A percentile compares a stretch with the other conserved stretches of the same genome.
These are phyloP conservation scores for Sebastiscus tertius DNA, from an alignment of 2,797 vertebrate species.

Conservation along the genomic window DNA sequence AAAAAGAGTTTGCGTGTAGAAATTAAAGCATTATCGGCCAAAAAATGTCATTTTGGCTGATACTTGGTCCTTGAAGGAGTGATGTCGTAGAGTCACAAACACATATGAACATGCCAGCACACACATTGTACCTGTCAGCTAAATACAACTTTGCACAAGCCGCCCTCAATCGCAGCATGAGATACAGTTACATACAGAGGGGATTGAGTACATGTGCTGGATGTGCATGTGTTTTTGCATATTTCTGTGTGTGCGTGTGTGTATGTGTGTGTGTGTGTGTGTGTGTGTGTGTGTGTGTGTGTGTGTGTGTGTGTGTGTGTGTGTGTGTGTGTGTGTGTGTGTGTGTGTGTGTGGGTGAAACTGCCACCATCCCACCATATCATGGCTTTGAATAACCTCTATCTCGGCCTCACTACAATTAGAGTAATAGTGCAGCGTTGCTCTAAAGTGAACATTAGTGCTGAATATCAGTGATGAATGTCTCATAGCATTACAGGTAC, in stretches of 20 bases:
- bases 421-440: constrained; percentile 30
- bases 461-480: neutral
- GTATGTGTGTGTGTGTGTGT: neutral
- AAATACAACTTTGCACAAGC: constrained; percentile 6
- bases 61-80: neutral
- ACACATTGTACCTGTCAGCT: neutral
- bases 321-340: too few relatives aligned
- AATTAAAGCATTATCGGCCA: neutral
- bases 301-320: neutral
- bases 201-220: constrained; percentile 16
- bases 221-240: neutral
- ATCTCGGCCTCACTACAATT: constrained; percentile 34
- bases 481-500: neutral
- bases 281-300: too few relatives aligned
- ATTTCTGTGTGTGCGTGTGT: neutral
- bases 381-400: constrained; percentile 32
- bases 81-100: neutral
- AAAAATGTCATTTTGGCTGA: neutral
- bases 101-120: neutral
- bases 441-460: neutral
- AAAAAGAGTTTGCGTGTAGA: neutral
- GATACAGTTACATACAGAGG: neutral
- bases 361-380: neutral
- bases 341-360: neutral
- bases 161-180: constrained; percentile 2